Conservation (phyloP, 2,888 invertebrate genomes). For the Cepaea hortensis region DNA sequence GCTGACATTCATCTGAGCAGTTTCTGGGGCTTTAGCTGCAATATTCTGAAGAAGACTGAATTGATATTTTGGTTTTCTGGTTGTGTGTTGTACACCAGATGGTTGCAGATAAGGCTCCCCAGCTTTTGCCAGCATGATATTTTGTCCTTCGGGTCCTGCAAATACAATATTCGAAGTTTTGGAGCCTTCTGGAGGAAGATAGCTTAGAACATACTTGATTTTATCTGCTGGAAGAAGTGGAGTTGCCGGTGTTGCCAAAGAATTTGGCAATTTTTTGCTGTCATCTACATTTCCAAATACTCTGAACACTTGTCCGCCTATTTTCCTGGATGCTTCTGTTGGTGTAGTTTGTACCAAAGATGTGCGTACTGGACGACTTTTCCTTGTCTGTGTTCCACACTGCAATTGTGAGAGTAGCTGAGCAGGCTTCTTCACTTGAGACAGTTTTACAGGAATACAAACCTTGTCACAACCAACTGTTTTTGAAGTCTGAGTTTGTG, state of each 20-base stretch:
- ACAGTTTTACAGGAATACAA: neutral
- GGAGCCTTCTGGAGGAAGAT: neutral
- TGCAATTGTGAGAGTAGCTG: neutral
- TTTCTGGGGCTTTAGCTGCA: neutral
- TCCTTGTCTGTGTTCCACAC: no score
- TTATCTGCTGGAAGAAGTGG: neutral
- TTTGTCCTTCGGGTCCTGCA: neutral
- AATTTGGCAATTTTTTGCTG: neutral
- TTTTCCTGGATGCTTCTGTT: neutral
- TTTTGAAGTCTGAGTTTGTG: neutral
- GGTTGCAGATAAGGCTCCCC: neutral
- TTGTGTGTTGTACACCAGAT: neutral
- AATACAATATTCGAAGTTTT: no score
- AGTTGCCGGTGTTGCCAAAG: neutral
- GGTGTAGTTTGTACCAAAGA: neutral
- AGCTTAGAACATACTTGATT: neutral
- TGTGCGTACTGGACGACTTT: neutral
- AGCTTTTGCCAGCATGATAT: no score
- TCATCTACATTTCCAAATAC: neutral
- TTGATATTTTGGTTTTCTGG: neutral
- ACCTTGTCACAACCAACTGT: neutral
- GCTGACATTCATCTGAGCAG: neutral
- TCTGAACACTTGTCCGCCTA: neutral
- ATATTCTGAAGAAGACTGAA: constrained; percentile 1
- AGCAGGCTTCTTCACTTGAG: neutral